Conservation (phyloP, 1,140 invertebrate genomes). For the Nylanderia fulva region DNA sequence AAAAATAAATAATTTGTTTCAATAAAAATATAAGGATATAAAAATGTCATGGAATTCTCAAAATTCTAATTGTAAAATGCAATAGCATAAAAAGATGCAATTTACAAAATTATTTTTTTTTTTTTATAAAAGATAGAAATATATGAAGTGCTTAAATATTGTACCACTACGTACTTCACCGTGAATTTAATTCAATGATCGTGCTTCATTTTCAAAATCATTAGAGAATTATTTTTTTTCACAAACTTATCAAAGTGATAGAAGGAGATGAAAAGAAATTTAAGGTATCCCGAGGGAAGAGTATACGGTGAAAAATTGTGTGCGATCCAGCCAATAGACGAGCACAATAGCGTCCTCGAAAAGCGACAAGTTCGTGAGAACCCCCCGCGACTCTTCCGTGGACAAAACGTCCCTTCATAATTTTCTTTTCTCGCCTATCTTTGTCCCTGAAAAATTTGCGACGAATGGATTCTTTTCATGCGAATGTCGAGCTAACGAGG, state of each 20-base stretch:
- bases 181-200: constrained; percentile 10
- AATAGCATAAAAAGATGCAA: no score
- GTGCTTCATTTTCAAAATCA: background rate
- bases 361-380: constrained; percentile 64
- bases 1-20: no score
- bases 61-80: background rate
- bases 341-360: constrained; percentile 63
- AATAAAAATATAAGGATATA: background rate
- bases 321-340: constrained; percentile 63
- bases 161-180: background rate
- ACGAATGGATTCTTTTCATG: constrained; percentile 46
- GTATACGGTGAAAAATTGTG: constrained; percentile 65
- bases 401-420: constrained; percentile 59
- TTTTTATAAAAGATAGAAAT: background rate
- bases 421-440: constrained; percentile 59
- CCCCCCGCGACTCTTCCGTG: constrained; percentile 50
- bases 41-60: background rate
- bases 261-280: constrained; percentile 32
- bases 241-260: background rate
- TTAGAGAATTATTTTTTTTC: constrained; percentile 30
- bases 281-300: constrained; percentile 17
- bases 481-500: constrained; percentile 63
- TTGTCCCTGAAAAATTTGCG: constrained; percentile 52
- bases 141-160: background rate
- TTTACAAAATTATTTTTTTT: background rate